A percentile compares a stretch with the other conserved stretches of the same genome.
Conservation (phyloP, 2,797 vertebrate genomes). For the Heteromormyrus szaboi region DNA sequence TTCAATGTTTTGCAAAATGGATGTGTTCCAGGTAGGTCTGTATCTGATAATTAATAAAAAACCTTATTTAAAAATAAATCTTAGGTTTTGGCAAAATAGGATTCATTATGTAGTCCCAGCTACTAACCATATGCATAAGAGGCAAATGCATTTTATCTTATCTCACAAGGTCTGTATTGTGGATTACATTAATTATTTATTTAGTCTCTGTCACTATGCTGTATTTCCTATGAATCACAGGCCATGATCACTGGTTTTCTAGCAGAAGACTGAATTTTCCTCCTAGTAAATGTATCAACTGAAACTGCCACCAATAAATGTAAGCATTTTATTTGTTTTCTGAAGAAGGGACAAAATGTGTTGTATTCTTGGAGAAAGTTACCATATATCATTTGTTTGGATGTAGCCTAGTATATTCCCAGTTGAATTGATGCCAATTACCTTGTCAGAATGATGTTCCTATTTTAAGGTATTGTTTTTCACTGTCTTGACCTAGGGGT, state of each 20-base stretch:
- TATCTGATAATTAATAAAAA: not conserved
- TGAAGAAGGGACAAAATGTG: constrained; percentile 10
- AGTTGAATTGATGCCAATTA: constrained; percentile 9
- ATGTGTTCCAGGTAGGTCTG: not conserved
- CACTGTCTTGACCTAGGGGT: not conserved
- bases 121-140: not conserved
- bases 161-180: not conserved
- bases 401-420: not conserved
- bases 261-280: not conserved
- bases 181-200: not conserved
- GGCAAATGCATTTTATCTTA: not conserved
- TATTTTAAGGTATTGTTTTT: not conserved
- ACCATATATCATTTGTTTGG: constrained; percentile 7
- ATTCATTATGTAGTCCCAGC: not conserved
- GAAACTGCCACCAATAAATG: constrained; percentile 37
- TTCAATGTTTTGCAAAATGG: not conserved
- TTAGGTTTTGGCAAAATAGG: not conserved
- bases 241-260: not conserved
- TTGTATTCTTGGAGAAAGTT: not conserved
- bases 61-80: not conserved
- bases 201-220: not conserved
- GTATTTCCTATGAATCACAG: not conserved
- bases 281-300: not conserved
- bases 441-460: constrained; percentile 20
- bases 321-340: constrained; percentile 19